Base-by-base conservation (phyloP, 37 sponge, comb jelly and placozoan species). In the Spongia lamella region DNA sequence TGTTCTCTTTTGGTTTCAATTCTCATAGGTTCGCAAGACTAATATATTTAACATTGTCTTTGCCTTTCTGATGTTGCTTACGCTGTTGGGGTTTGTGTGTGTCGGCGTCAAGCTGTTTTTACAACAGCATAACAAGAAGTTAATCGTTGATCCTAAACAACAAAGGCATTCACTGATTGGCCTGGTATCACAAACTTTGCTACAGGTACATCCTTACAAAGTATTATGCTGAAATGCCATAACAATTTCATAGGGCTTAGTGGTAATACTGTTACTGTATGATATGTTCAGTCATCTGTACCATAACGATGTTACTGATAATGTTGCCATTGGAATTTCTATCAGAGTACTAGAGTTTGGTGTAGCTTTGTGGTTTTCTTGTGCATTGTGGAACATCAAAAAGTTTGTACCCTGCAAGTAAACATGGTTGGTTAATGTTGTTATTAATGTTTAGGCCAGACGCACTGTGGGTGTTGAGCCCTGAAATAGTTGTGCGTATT, bases 351-450 rank as follows among this genome's bases (percentile, higher is more conserved):
- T 81, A 26, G 88, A 87, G 70, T 60, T 87, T 60, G 67, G 63
- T 65, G 54, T 87, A 40, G 83, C 88, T 1, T 19, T 87, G 39
- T 87, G 88, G 88, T 87, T 87, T 72, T 87, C 77, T 73, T 87
- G 88, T 66, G 71, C 78, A 47, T 72, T 87, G 11, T 87, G 88
- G 88, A 87, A 87, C 88, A 81, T 54, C 57, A 87, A 81, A 24
- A 56, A 81, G 88, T 87, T 1, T 33, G 58, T 36, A 43, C 22
- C 27, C 13, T 16, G 27, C 27, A 60, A 27, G 27, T 16, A 15
- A 29, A 60, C 62, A 60, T 60, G 62, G 22, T 29, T 31, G 27
- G 9, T 20, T 27, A 5, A 43, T 43, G 47, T 43, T 43, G 47
- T n/a, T n/a, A n/a, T n/a, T n/a, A n/a, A 1, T 1, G 25, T 73